Evolutionary conservation across 2,113 vertebrate species (phyloP), one percentile per base, ranked within the genome.

Genomic region (Boleophthalmus pectinirostris): DNA sequence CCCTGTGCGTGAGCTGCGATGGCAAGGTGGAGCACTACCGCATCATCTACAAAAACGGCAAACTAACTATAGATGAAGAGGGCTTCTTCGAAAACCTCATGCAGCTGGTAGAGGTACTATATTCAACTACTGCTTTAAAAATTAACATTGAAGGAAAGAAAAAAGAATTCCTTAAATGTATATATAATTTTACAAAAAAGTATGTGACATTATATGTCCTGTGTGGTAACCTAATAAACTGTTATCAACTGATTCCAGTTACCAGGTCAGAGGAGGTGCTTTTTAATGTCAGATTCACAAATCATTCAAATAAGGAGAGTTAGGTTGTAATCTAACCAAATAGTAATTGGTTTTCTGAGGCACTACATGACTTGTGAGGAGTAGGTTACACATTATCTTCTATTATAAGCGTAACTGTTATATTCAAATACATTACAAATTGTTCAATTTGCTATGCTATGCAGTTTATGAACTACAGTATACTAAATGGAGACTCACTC

Each of bases 21-120:
- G 94, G 95, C 65, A 98, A 97, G 89, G 98, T 99, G 93, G 98
- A 99, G 92, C 97, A 99, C 90, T 99, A 99, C 91, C 96, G 94
- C 81, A 98, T 99, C 91, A 96, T 96, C 81, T 98, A 98, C 90
- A 90, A 94, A 2, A 84, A 96, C 38, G 95, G 96, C 92, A 97
- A 98, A 90, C 96, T 99, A 73, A 96, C 94, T 78, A 99, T 99
- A 2, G 98, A 99, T 0, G 95, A 97, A 53, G 98, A 99, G 75
- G 95, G 88, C 49, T 98, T 90, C 91, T 99, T 98, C 0, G 96
- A 98, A 66, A 99, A 98, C 90, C 96, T 99, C 85, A 98, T 99
- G 96, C 97, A 99, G 92, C 94, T 99, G 74, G 96, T 99, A 53
- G 97, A 99, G 96, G 98, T 99, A 79, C 92, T 15, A 5, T 63